Conservation (phyloP, 2,888 invertebrate species). For the Oxytorus armatus region DNA sequence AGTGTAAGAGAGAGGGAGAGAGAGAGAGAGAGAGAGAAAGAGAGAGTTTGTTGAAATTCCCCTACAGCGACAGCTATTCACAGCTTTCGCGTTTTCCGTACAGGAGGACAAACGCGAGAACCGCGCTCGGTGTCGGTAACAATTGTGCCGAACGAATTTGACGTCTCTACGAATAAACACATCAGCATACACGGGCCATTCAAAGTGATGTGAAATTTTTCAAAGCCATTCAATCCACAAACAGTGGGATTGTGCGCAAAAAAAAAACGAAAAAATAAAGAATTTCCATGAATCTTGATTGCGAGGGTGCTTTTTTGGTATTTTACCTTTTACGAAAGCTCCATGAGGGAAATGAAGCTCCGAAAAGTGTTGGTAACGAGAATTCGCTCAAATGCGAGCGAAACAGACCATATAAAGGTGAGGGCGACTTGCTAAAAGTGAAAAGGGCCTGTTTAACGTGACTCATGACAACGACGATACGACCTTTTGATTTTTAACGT, state of each 20-base stretch:
- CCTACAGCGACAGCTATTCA: conserved; percentile 37
- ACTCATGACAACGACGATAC: neutral
- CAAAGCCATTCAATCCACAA: too few species aligned
- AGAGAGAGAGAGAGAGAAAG: conserved; percentile 24
- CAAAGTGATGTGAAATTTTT: neutral
- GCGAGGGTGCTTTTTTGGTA: too few species aligned
- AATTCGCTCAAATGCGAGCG: neutral
- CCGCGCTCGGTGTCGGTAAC: conserved; percentile 41
- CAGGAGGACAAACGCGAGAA: conserved; percentile 33
- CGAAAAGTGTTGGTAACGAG: too few species aligned
- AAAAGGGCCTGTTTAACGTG: neutral
- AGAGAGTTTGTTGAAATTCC: conserved; percentile 19
- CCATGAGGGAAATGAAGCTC: too few species aligned
- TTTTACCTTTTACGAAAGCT: too few species aligned
- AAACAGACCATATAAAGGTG: neutral
- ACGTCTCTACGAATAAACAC: conserved; percentile 34
- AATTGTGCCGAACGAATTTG: conserved; percentile 61
- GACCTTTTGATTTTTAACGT: neutral
- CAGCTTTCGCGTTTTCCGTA: conserved; percentile 28
- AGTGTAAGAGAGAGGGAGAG: neutral
- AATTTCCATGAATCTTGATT: too few species aligned
- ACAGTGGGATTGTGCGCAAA: too few species aligned
- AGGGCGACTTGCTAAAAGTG: neutral
- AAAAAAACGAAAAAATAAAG: too few species aligned
- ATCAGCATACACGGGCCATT: neutral